phyloP scores from a whole-genome alignment of 2,797 vertebrate genomes.

The Tarsius wallacei region DNA sequence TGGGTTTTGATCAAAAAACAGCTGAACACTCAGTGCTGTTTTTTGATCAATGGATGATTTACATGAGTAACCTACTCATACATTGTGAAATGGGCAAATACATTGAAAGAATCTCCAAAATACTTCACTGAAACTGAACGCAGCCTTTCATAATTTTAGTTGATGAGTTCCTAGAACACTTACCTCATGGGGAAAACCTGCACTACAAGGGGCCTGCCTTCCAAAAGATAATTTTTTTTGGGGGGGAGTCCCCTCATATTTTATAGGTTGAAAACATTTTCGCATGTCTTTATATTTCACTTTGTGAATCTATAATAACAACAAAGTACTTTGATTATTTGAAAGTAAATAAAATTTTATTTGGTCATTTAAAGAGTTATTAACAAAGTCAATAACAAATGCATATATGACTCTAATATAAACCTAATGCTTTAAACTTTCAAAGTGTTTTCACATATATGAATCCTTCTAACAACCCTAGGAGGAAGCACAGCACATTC shows the following conservation, averaged over 20 bases:
- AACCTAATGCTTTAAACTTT: not conserved
- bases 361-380: constrained; percentile 9
- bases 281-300: not conserved
- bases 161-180: too few relatives aligned
- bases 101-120: too few relatives aligned
- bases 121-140: too few relatives aligned
- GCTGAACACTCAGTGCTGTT: too few relatives aligned
- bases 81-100: too few relatives aligned
- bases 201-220: too few relatives aligned
- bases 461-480: not conserved
- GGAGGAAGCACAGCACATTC: not conserved
- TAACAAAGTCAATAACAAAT: not conserved
- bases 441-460: not conserved
- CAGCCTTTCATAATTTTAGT: too few relatives aligned
- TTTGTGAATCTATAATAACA: not conserved
- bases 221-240: too few relatives aligned
- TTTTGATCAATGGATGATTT: too few relatives aligned
- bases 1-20: too few relatives aligned
- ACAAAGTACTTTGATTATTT: not conserved
- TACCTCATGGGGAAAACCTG: too few relatives aligned
- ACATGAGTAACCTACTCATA: too few relatives aligned
- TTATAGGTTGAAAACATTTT: not conserved
- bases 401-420: not conserved
- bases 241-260: not conserved
- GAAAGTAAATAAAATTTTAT: not conserved